Conservation (phyloP, 1,140 invertebrate species). For the Nilaparvata lugens region DNA sequence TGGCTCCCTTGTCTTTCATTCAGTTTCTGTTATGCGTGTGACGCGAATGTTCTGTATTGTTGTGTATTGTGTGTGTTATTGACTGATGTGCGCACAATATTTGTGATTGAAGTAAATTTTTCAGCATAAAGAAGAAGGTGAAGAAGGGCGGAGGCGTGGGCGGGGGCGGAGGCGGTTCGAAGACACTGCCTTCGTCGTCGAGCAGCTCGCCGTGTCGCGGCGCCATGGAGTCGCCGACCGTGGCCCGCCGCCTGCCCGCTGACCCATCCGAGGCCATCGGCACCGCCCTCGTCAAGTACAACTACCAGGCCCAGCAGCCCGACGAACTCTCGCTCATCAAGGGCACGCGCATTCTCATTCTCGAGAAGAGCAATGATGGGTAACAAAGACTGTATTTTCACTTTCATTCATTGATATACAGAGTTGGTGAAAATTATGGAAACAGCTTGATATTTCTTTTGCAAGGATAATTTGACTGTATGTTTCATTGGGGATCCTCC, state of each 20-base stretch:
- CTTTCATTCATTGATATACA: no score
- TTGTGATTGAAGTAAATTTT: conserved; percentile 11
- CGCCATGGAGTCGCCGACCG: conserved; percentile 64
- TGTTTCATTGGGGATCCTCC: no score
- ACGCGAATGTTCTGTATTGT: no score
- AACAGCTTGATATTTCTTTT: no score
- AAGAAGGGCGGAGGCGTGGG: conserved; percentile 65
- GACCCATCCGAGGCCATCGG: conserved; percentile 81
- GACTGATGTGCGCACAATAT: conserved; percentile 6
- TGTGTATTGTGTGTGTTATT: conserved; percentile 9
- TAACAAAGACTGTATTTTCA: conserved; percentile 14
- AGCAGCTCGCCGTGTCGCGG: conserved; percentile 60
- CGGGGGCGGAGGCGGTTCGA: conserved; percentile 62
- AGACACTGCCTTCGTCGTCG: conserved; percentile 74
- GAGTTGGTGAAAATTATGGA: no score
- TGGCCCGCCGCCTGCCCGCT: conserved; percentile 60
- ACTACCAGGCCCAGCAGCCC: conserved; percentile 93
- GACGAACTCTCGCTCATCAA: conserved; percentile 91
- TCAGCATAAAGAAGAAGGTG: conserved; percentile 87
- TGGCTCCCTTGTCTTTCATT: no score
- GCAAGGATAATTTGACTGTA: no score
- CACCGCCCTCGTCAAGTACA: conserved; percentile 91
- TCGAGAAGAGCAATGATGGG: conserved; percentile 97
- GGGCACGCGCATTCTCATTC: conserved; percentile 84
- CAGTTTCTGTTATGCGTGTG: no score